Conservation (phyloP, 2,797 vertebrate species). For the Hyperoplus lanceolatus region DNA sequence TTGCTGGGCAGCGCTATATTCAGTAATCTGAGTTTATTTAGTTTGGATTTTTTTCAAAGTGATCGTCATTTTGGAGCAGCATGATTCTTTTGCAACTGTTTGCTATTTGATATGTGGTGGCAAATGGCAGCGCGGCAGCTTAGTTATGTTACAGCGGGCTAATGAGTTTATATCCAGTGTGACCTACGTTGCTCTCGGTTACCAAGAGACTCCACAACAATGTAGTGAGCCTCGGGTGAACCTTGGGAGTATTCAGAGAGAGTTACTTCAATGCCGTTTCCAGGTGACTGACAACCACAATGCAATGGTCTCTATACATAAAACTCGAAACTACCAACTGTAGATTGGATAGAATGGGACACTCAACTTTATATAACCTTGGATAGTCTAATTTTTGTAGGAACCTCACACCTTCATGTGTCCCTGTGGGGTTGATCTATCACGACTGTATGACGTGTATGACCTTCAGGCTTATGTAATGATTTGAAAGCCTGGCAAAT, state of each 20-base stretch:
- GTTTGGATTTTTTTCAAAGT: conserved; percentile 12
- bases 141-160: conserved; percentile 42
- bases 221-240: conserved; percentile 31
- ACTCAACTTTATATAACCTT: background rate
- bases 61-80: background rate
- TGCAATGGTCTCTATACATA: background rate
- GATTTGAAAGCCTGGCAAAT: background rate
- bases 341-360: background rate
- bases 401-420: background rate
- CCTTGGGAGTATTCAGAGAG: conserved; percentile 14
- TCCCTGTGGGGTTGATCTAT: background rate
- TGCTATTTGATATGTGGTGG: conserved; percentile 2
- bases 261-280: conserved; percentile 20
- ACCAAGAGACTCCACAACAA: conserved; percentile 35
- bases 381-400: background rate
- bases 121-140: conserved; percentile 25
- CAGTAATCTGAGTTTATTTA: no score
- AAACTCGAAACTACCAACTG: background rate
- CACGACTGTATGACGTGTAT: background rate
- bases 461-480: conserved; percentile 25
- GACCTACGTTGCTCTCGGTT: conserved; percentile 51
- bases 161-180: conserved; percentile 46
- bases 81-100: background rate
- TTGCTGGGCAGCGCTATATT: no score
- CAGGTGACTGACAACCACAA: background rate